phyloP scores from a whole-genome alignment of 1,140 invertebrate genomes.

The Pemphigus obesinymphae region DNA sequence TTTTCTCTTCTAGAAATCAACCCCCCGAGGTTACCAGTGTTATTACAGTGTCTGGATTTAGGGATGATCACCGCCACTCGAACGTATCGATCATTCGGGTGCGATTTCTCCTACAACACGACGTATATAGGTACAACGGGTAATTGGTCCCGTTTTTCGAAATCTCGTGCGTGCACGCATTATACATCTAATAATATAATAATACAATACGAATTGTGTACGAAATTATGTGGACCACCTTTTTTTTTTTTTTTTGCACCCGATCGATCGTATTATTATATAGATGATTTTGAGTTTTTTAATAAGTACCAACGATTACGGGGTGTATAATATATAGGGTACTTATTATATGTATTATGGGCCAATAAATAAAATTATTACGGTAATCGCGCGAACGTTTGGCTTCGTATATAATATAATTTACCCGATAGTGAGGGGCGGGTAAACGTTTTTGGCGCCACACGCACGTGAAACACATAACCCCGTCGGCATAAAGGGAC shows the following conservation, averaged over 20 bases:
- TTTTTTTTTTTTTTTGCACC: background rate
- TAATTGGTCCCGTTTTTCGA: constrained; percentile 15
- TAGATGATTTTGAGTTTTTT: background rate
- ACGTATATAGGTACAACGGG: background rate
- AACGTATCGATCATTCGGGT: constrained; percentile 19
- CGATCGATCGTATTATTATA: constrained; percentile 10
- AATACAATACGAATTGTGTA: background rate
- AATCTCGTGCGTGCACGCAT: background rate
- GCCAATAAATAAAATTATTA: constrained; percentile 11
- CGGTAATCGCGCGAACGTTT: background rate
- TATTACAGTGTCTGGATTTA: background rate
- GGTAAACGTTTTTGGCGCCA: constrained; percentile 39
- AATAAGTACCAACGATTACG: background rate
- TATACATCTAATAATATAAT: no score
- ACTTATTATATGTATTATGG: background rate
- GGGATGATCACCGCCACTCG: constrained; percentile 10
- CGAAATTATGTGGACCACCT: constrained; percentile 29
- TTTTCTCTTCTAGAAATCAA: background rate
- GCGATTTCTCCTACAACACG: background rate
- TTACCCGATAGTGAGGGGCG: background rate
- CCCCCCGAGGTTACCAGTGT: background rate
- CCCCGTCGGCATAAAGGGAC: background rate
- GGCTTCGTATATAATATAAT: background rate
- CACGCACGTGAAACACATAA: background rate
- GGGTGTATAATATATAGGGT: no score